Conservation (phyloP, 1,140 invertebrate species). For the Anthonomus grandis region DNA sequence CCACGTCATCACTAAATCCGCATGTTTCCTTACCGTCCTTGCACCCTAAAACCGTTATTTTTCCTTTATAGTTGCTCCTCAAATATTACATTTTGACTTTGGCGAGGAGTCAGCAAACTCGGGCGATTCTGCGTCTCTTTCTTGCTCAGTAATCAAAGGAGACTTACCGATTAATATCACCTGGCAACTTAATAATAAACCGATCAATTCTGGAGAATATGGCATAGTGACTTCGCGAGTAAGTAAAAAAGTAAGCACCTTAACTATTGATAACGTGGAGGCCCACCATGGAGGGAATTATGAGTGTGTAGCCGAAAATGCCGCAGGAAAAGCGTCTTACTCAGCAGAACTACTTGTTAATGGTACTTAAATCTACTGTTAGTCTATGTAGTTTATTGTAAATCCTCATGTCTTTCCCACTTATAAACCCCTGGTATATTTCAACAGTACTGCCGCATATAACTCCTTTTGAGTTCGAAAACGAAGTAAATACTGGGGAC, state of each 20-base stretch:
- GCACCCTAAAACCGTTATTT: not conserved
- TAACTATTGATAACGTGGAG: slow-evolving; percentile 67
- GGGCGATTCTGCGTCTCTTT: slow-evolving; percentile 59
- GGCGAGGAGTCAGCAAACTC: slow-evolving; percentile 58
- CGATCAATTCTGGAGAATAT: slow-evolving; percentile 41
- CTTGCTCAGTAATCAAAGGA: slow-evolving; percentile 80
- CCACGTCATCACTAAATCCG: not conserved
- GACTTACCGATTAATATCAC: slow-evolving; percentile 75
- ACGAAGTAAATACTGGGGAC: slow-evolving; percentile 50
- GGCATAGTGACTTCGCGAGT: slow-evolving; percentile 62
- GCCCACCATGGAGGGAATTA: slow-evolving; percentile 60
- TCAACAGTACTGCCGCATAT: slow-evolving; percentile 55
- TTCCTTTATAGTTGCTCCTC: slow-evolving; percentile 53
- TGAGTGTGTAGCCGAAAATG: slow-evolving; percentile 61
- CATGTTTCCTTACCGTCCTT: not conserved
- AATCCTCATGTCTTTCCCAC: not conserved
- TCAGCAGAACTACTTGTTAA: slow-evolving; percentile 61
- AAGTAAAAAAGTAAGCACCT: slow-evolving; percentile 66
- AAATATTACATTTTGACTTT: slow-evolving; percentile 60
- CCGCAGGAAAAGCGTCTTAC: slow-evolving; percentile 57
- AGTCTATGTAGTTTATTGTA: slow-evolving; percentile 33
- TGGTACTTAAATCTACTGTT: slow-evolving; percentile 52
- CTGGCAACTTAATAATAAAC: slow-evolving; percentile 56
- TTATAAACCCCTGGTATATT: slow-evolving; percentile 1
- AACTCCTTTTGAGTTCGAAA: slow-evolving; percentile 64